Percentiles rank a stretch among this genome's conserved stretches.
These are phyloP conservation scores for Steatocranus sp. DNA, from an alignment of 2,797 vertebrate species.

Conservation along the genomic window DNA sequence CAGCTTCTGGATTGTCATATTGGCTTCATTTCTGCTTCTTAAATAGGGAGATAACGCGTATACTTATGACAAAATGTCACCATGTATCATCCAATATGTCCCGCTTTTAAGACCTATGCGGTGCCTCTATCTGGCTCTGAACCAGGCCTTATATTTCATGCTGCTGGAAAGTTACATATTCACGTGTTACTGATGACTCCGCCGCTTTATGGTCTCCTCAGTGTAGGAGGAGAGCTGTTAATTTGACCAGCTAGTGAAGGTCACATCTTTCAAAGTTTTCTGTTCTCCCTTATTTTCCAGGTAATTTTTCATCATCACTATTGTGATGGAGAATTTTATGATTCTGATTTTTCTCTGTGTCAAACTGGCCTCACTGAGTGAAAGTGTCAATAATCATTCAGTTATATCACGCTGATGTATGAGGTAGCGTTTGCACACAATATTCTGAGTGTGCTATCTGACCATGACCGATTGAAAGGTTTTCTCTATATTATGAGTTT, in stretches of 20 bases:
- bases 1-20: background rate
- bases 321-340: background rate
- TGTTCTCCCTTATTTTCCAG: background rate
- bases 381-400: background rate
- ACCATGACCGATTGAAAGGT: background rate
- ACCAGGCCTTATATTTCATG: background rate
- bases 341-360: background rate
- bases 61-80: background rate
- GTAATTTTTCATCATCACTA: background rate
- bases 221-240: background rate
- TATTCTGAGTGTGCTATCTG: background rate
- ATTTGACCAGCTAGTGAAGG: background rate
- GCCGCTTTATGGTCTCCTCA: background rate
- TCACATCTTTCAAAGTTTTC: background rate
- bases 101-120: accelerated
- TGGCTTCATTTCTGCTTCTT: background rate
- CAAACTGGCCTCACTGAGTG: background rate
- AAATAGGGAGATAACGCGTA: background rate
- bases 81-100: background rate
- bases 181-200: background rate
- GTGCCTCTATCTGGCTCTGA: background rate
- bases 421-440: background rate
- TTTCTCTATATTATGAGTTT: background rate
- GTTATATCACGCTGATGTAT: background rate
- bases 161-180: background rate